phyloP scores from a whole-genome alignment of 2,797 vertebrate genomes.

The Aulostomus chinensis region DNA sequence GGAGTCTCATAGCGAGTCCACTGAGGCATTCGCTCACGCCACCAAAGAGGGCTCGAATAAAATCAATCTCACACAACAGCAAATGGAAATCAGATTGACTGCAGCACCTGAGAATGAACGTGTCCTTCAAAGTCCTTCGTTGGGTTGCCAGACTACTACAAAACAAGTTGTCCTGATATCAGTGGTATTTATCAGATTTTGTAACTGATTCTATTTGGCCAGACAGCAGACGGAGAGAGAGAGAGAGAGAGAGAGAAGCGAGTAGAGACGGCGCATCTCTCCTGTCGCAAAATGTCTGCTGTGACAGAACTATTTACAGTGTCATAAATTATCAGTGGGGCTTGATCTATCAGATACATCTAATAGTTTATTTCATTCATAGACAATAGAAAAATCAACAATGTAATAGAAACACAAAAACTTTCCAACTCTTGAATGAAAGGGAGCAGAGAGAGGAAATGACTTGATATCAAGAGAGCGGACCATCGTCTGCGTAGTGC shows the following conservation, averaged over 20 bases:
- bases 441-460: too few relatives aligned
- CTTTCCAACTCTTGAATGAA: too few relatives aligned
- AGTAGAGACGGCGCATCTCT: conserved; percentile 4
- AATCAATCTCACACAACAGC: conserved; percentile 48
- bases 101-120: conserved; percentile 32
- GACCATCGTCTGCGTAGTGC: conserved; percentile 33
- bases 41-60: conserved; percentile 4
- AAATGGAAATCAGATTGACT: conserved; percentile 40
- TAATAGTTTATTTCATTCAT: too few relatives aligned
- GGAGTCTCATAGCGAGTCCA: conserved; percentile 13
- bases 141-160: conserved; percentile 5
- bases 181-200: conserved; percentile 19
- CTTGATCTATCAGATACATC: conserved; percentile 9
- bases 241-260: too few relatives aligned
- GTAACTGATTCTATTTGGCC: background rate
- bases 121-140: conserved; percentile 32
- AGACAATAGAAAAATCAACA: too few relatives aligned
- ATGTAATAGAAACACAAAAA: too few relatives aligned
- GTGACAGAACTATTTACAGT: conserved; percentile 24
- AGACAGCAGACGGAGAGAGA: background rate
- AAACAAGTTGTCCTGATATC: conserved; percentile 20
- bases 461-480: too few relatives aligned
- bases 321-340: conserved; percentile 48
- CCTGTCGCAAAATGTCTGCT: conserved; percentile 5
- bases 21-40: conserved; percentile 2